phyloP scores from a whole-genome alignment of 2,797 vertebrate genomes.

The Petrocephalus schoutedeni region DNA sequence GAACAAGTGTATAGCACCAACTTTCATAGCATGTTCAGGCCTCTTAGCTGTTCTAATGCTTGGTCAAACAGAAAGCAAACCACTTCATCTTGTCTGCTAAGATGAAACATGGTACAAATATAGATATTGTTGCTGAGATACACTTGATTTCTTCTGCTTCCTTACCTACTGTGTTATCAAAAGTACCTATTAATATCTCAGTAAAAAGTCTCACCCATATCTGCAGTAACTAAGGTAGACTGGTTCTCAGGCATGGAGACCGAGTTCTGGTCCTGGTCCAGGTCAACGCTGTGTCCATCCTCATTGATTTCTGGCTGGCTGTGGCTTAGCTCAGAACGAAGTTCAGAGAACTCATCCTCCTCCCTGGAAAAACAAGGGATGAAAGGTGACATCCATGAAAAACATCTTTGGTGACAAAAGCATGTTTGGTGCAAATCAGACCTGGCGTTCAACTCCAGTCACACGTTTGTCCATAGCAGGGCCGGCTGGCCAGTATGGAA shows the following conservation, averaged over 20 bases:
- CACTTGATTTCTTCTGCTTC: not conserved
- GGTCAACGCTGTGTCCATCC: slow-evolving; percentile 64
- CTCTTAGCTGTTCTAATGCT: not conserved
- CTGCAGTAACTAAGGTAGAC: slow-evolving; percentile 73
- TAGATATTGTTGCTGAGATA: not conserved
- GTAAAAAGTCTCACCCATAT: slow-evolving; percentile 64
- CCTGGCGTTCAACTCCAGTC: not conserved
- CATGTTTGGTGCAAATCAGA: not conserved
- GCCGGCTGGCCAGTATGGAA: not conserved
- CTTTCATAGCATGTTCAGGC: not conserved
- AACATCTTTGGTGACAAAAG: not conserved
- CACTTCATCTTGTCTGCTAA: not conserved
- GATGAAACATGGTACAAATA: not conserved
- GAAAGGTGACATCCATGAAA: not conserved
- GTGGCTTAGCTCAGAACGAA: slow-evolving; percentile 75
- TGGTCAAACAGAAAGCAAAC: not conserved
- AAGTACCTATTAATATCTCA: not conserved
- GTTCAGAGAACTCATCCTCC: slow-evolving; percentile 78
- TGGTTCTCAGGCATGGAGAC: slow-evolving; percentile 74
- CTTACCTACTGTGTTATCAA: not conserved
- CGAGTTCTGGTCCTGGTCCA: slow-evolving; percentile 67
- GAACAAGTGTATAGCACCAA: not conserved
- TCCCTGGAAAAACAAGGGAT: slow-evolving; percentile 54
- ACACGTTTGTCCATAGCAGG: no score
- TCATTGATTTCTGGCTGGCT: slow-evolving; percentile 75